These are phyloP conservation scores for Brenthis hecate DNA, from an alignment of 2,888 invertebrate species.

Conservation along the genomic window DNA sequence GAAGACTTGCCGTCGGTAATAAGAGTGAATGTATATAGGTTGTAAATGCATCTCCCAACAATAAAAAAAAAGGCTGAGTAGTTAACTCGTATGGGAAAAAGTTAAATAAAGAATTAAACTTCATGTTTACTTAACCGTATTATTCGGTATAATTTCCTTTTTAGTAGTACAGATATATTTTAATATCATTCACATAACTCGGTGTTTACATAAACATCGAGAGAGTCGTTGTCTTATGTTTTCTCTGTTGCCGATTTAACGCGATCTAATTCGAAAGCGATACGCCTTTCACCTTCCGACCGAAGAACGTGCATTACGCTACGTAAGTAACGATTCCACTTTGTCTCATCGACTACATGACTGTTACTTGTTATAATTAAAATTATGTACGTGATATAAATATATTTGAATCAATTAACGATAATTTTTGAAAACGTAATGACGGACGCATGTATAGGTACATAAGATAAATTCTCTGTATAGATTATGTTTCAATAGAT, in stretches of 20 bases:
- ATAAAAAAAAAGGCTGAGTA: too few relatives aligned
- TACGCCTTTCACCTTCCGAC: conserved; percentile 79
- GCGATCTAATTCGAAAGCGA: conserved; percentile 81
- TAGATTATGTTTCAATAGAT: too few relatives aligned
- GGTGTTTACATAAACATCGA: conserved; percentile 42
- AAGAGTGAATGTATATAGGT: too few relatives aligned
- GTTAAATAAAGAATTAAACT: neutral
- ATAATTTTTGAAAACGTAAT: neutral
- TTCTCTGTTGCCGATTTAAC: conserved; percentile 70
- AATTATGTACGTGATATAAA: conserved; percentile 2
- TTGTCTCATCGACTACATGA: conserved; percentile 14
- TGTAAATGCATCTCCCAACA: too few relatives aligned
- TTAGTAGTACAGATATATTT: conserved; percentile 8
- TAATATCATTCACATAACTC: conserved; percentile 22
- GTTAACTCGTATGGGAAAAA: too few relatives aligned
- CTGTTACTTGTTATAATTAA: neutral
- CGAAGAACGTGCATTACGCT: conserved; percentile 53
- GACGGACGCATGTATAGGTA: too few relatives aligned
- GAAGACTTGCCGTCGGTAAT: too few relatives aligned
- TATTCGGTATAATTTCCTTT: neutral
- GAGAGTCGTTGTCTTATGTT: conserved; percentile 53
- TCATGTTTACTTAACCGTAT: neutral
- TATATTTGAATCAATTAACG: neutral
- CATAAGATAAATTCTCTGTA: too few relatives aligned
- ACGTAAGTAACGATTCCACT: conserved; percentile 32